A percentile compares a stretch with the other conserved stretches of the same genome.
Conservation (phyloP, 2,888 invertebrate genomes). For the Archips crataeganus region DNA sequence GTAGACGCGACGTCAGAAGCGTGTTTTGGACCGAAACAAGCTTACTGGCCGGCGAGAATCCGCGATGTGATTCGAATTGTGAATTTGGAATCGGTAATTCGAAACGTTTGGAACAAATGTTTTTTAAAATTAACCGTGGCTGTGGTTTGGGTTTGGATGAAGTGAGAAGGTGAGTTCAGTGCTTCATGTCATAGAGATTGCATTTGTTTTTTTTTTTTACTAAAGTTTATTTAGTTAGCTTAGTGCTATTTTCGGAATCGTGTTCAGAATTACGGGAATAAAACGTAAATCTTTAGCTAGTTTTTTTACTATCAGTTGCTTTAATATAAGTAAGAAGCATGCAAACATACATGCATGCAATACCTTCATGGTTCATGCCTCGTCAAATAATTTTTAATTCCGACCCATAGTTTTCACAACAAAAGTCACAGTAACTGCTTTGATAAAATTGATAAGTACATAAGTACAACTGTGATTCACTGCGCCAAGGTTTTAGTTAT, state of each 20-base stretch:
- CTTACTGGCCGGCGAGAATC: slow-evolving; percentile 41
- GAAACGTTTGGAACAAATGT: slow-evolving; percentile 38
- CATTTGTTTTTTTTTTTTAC: background rate
- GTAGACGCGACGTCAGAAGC: slow-evolving; percentile 53
- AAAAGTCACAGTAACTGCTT: too few species aligned
- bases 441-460: too few species aligned
- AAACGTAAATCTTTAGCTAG: too few species aligned
- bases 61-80: slow-evolving; percentile 35
- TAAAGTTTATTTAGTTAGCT: background rate
- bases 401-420: too few species aligned
- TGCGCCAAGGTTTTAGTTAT: too few species aligned
- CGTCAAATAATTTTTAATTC: too few species aligned
- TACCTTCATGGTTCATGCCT: too few species aligned
- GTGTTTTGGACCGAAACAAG: slow-evolving; percentile 59
- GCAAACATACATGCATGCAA: too few species aligned
- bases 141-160: slow-evolving; percentile 13
- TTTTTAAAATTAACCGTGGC: slow-evolving; percentile 29
- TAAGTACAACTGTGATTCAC: too few species aligned
- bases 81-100: slow-evolving; percentile 34
- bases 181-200: background rate
- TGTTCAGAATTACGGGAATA: too few species aligned
- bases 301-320: too few species aligned
- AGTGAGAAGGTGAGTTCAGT: slow-evolving; percentile 23
- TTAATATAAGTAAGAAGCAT: too few species aligned
- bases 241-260: background rate